Evolutionary conservation across 2,113 vertebrate species (phyloP).

Genomic region (Polypterus senegalus): DNA sequence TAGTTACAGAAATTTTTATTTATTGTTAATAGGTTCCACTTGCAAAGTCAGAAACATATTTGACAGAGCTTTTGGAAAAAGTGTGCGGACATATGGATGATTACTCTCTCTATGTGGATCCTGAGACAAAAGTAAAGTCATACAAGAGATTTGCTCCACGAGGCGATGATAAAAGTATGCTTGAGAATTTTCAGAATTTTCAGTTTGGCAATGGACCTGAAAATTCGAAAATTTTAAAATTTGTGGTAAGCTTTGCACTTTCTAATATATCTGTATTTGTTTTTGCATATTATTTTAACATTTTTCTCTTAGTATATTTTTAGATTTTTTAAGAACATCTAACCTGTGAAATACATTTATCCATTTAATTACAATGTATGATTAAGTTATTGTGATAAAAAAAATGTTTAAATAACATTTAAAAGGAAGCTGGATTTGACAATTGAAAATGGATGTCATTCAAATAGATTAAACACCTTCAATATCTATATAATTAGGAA

Average conservation of each 20-base stretch:
- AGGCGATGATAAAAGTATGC: constrained; percentile 28
- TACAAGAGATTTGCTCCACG: constrained; percentile 59
- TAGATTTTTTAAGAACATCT: too few relatives aligned
- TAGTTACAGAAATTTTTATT: constrained; percentile 6
- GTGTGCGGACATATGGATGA: constrained; percentile 60
- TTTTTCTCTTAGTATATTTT: background rate
- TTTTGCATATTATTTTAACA: background rate
- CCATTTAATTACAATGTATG: too few relatives aligned
- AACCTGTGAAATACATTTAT: too few relatives aligned
- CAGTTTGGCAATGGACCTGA: constrained; percentile 51
- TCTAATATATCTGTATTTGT: background rate
- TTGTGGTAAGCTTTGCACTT: constrained; percentile 44
- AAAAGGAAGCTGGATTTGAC: too few relatives aligned
- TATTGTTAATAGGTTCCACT: constrained; percentile 43
- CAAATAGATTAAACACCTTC: too few relatives aligned
- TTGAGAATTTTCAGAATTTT: constrained; percentile 53
- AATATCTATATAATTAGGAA: too few relatives aligned
- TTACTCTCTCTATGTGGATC: constrained; percentile 52
- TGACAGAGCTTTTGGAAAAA: constrained; percentile 55
- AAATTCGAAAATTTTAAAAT: constrained; percentile 52
- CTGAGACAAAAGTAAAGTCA: constrained; percentile 37
- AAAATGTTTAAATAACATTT: too few relatives aligned
- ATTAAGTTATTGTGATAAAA: too few relatives aligned
- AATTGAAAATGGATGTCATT: too few relatives aligned
- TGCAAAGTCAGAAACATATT: constrained; percentile 57